Conservation (phyloP, 2,888 invertebrate genomes). For the Thyatira batis region DNA sequence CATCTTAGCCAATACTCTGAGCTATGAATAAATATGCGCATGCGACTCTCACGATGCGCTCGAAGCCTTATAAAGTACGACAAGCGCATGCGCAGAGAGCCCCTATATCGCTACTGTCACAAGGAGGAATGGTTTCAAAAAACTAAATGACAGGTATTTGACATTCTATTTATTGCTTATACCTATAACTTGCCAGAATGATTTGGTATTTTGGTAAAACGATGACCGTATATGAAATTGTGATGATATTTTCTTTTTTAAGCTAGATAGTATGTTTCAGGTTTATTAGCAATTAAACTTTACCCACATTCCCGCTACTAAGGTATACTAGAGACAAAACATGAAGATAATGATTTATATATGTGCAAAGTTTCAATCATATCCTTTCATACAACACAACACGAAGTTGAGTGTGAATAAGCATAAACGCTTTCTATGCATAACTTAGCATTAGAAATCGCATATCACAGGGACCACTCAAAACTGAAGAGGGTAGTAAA, state of each 20-base stretch:
- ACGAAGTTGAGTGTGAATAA: background rate
- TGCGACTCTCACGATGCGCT: constrained; percentile 28
- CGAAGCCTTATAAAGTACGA: constrained; percentile 61
- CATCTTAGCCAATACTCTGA: constrained; percentile 40
- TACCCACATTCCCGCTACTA: too few relatives aligned
- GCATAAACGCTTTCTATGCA: background rate
- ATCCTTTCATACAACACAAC: too few relatives aligned
- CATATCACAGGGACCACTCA: background rate
- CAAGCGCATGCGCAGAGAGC: constrained; percentile 46
- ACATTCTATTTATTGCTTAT: background rate
- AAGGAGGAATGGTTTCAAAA: constrained; percentile 47
- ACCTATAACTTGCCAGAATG: too few relatives aligned
- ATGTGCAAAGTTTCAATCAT: too few relatives aligned
- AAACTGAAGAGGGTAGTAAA: background rate
- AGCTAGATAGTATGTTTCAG: too few relatives aligned
- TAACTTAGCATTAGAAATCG: background rate
- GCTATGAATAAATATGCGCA: constrained; percentile 67
- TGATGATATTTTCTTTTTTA: too few relatives aligned
- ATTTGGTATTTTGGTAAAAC: too few relatives aligned
- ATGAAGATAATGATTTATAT: too few relatives aligned
- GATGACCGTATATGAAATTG: too few relatives aligned
- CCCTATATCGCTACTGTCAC: constrained; percentile 42
- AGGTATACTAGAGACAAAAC: too few relatives aligned
- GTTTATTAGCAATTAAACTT: too few relatives aligned
- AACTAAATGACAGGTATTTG: constrained; percentile 14